Percentiles rank a stretch among this genome's conserved stretches.
Evolutionary conservation across 2,888 invertebrate genomes (phyloP).

Genomic region (Andrena fulva): DNA sequence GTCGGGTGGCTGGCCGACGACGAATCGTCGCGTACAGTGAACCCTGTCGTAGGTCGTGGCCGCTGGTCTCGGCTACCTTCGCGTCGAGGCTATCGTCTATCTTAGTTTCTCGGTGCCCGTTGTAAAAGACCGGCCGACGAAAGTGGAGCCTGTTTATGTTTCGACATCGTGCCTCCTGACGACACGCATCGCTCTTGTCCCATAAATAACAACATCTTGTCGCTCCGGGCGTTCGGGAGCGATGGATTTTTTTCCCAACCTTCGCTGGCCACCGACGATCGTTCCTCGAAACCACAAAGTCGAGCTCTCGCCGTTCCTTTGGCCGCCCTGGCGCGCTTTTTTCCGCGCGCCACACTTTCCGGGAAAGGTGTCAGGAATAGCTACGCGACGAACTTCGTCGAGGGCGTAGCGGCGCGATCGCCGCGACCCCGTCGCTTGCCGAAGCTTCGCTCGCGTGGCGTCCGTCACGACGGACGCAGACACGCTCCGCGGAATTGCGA

Average conservation of each 20-base stretch:
- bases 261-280: conserved; percentile 19
- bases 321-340: conserved; percentile 18
- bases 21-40: conserved; percentile 51
- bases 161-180: conserved; percentile 4
- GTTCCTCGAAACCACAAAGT: conserved; percentile 46
- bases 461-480: neutral
- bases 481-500: neutral
- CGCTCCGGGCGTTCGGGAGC: conserved; percentile 36
- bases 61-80: conserved; percentile 40
- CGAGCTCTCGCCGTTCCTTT: conserved; percentile 37
- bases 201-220: conserved; percentile 53
- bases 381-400: conserved; percentile 21
- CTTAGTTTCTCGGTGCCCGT: neutral
- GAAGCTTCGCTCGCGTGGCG: neutral
- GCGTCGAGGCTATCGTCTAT: neutral
- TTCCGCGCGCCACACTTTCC: conserved; percentile 33
- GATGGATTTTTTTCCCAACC: conserved; percentile 50
- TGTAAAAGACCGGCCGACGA: neutral
- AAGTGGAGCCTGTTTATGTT: conserved; percentile 21
- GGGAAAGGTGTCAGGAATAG: conserved; percentile 50
- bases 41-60: conserved; percentile 67
- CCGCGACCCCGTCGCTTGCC: neutral
- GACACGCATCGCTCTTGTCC: neutral
- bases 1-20: conserved; percentile 36
- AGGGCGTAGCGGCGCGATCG: neutral